Evolutionary conservation across 2,113 vertebrate species (phyloP).

Genomic region (Corvus hawaiiensis): DNA sequence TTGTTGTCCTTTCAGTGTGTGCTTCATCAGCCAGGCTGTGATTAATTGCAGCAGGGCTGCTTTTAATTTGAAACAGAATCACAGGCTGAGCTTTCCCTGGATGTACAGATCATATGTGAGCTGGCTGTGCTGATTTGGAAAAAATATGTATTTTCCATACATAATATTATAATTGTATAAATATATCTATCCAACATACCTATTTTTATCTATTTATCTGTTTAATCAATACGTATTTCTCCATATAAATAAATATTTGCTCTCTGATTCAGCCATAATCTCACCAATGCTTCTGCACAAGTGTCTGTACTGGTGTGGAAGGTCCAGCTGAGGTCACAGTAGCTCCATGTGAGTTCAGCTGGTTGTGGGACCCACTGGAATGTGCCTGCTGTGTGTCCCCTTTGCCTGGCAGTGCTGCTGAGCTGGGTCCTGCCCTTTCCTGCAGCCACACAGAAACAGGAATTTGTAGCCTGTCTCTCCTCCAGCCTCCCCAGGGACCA

Average conservation of each 20-base stretch:
- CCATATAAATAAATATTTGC: neutral
- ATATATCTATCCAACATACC: too few relatives aligned
- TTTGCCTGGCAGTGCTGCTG: slow-evolving; percentile 4
- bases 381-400: neutral
- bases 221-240: rapidly evolving
- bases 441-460: neutral
- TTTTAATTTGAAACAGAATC: neutral
- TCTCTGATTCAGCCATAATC: neutral
- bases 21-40: neutral
- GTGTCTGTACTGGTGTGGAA: neutral
- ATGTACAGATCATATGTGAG: neutral
- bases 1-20: neutral
- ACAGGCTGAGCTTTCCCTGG: neutral
- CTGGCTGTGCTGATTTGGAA: neutral
- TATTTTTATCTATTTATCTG: neutral
- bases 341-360: neutral
- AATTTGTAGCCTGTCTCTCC: neutral
- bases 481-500: neutral
- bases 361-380: neutral
- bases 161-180: neutral
- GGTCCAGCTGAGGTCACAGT: neutral
- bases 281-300: neutral
- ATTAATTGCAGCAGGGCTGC: slow-evolving; percentile 26
- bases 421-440: slow-evolving; percentile 12
- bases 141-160: rapidly evolving